A percentile compares a stretch with the other conserved stretches of the same genome.
Conservation (phyloP, 2,113 vertebrate genomes). For the Solenodon paradoxus region DNA sequence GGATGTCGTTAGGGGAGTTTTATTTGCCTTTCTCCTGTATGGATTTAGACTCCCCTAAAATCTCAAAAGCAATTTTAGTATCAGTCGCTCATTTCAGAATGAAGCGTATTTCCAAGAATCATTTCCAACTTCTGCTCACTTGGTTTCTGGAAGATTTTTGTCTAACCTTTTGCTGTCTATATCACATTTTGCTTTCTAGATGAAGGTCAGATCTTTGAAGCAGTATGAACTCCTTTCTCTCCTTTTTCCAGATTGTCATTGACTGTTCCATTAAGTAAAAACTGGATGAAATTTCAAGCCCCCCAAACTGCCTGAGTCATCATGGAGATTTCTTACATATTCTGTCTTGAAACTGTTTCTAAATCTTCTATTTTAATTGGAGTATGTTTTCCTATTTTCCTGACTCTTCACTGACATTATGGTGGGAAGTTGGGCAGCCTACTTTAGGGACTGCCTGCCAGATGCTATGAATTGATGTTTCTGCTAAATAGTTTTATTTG, state of each 20-base stretch:
- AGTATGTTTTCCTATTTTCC: not conserved
- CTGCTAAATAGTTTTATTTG: constrained; percentile 3
- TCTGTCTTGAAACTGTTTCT: not conserved
- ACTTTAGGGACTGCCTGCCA: not conserved
- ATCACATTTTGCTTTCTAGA: not conserved
- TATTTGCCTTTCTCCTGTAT: not conserved
- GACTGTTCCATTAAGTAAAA: not conserved
- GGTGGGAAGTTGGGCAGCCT: not conserved
- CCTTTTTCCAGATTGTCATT: not conserved
- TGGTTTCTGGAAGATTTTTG: not conserved
- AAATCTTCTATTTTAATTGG: not conserved
- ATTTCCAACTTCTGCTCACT: not conserved
- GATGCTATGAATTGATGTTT: not conserved
- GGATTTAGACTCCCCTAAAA: not conserved
- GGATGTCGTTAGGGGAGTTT: not conserved
- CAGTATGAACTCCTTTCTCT: rapidly evolving
- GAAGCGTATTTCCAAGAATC: not conserved
- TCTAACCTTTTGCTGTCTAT: not conserved
- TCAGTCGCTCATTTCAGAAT: not conserved
- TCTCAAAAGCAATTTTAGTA: not conserved
- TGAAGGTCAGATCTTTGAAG: not conserved
- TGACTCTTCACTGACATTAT: not conserved
- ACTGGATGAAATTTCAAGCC: not conserved
- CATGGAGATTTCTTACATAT: not conserved
- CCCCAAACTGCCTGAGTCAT: not conserved